Evolutionary conservation across 1,140 invertebrate species (phyloP).

Genomic region (Philaenus spumarius): DNA sequence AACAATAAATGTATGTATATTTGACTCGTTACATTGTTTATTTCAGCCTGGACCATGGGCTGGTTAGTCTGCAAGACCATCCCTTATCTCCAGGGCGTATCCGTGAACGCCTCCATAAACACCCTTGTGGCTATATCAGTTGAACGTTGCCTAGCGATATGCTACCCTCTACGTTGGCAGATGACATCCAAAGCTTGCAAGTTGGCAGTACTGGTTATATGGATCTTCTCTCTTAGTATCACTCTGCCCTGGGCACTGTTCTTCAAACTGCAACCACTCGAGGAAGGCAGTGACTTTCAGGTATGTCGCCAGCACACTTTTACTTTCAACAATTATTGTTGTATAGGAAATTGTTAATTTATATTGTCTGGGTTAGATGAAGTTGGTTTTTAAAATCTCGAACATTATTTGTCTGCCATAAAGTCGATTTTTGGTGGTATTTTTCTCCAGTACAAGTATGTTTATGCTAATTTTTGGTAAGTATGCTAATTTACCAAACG

Average conservation of each 20-base stretch:
- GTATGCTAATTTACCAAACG: too few species aligned
- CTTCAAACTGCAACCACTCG: constrained; percentile 40
- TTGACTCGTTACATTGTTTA: not conserved
- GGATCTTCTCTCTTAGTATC: constrained; percentile 46
- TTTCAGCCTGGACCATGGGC: constrained; percentile 55
- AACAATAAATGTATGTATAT: too few species aligned
- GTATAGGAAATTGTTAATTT: too few species aligned
- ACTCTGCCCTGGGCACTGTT: constrained; percentile 53
- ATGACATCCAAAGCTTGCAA: constrained; percentile 44
- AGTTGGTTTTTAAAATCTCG: too few species aligned
- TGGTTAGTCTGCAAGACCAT: constrained; percentile 52
- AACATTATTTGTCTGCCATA: too few species aligned
- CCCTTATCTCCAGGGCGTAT: constrained; percentile 55
- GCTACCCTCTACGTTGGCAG: constrained; percentile 47
- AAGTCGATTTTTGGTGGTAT: too few species aligned
- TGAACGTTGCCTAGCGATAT: constrained; percentile 52
- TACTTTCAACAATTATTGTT: too few species aligned
- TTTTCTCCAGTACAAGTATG: too few species aligned
- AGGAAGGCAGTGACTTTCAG: constrained; percentile 33
- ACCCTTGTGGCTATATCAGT: constrained; percentile 55
- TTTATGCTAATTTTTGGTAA: too few species aligned
- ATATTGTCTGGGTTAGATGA: too few species aligned
- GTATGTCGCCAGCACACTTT: too few species aligned
- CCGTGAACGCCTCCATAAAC: constrained; percentile 55
- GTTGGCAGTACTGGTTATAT: constrained; percentile 45